Conservation (phyloP, 2,888 invertebrate species). For the Drosophila aldrichi region DNA sequence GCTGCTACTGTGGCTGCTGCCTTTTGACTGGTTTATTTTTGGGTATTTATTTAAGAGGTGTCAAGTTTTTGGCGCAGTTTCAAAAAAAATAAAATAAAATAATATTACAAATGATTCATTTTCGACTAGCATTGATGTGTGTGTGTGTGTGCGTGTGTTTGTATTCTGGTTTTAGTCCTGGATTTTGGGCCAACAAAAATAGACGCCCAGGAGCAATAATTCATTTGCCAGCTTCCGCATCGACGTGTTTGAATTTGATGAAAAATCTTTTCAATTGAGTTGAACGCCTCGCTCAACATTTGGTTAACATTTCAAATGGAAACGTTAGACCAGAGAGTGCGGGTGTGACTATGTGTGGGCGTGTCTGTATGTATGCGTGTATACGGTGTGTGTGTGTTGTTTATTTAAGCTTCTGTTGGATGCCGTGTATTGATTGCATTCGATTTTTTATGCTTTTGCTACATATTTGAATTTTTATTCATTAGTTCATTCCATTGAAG, state of each 20-base stretch:
- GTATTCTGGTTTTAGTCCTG: slow-evolving; percentile 30
- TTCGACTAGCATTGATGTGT: slow-evolving; percentile 13
- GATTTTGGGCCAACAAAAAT: slow-evolving; percentile 13
- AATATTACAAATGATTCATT: slow-evolving; percentile 53
- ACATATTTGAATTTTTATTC: slow-evolving; percentile 55
- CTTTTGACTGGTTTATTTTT: slow-evolving; percentile 45
- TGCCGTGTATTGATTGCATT: slow-evolving; percentile 61
- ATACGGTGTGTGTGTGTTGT: slow-evolving; percentile 29
- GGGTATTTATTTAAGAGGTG: slow-evolving; percentile 63
- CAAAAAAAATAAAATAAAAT: slow-evolving; percentile 47
- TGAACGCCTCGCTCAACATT: slow-evolving; percentile 56
- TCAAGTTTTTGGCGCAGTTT: slow-evolving; percentile 34
- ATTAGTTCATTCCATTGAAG: slow-evolving; percentile 60
- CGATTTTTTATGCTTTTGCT: slow-evolving; percentile 48
- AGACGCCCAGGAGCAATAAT: slow-evolving; percentile 68
- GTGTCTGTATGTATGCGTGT: not conserved
- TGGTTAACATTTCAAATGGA: slow-evolving; percentile 53
- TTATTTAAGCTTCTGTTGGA: slow-evolving; percentile 46
- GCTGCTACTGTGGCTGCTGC: slow-evolving; percentile 28
- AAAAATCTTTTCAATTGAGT: slow-evolving; percentile 70
- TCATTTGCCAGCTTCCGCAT: slow-evolving; percentile 59
- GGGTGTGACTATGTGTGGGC: not conserved
- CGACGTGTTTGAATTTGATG: slow-evolving; percentile 66
- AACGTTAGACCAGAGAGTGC: slow-evolving; percentile 29
- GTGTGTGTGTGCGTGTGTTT: slow-evolving; percentile 12